Evolutionary conservation across 2,888 invertebrate genomes (phyloP).

Genomic region (Temnothorax rugatulus): DNA sequence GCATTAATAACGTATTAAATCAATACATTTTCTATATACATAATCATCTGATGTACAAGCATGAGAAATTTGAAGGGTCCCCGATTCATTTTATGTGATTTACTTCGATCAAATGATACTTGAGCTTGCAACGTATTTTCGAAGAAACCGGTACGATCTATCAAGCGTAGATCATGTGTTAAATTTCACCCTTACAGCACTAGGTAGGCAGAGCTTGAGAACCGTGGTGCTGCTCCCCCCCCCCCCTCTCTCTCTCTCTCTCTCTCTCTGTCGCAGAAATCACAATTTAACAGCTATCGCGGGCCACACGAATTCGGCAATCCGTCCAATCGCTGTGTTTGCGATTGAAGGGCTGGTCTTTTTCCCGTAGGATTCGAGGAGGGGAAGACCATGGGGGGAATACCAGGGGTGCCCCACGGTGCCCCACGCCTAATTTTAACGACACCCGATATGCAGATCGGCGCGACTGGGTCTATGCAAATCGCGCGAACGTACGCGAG

Average conservation of each 20-base stretch:
- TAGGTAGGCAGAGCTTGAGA: constrained; percentile 57
- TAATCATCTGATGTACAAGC: not conserved
- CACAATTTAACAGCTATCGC: constrained; percentile 70
- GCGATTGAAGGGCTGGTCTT: constrained; percentile 74
- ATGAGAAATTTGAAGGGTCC: not conserved
- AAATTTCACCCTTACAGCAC: constrained; percentile 29
- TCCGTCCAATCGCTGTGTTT: constrained; percentile 75
- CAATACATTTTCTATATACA: not conserved
- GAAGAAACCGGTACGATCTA: constrained; percentile 39
- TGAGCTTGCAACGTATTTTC: constrained; percentile 22
- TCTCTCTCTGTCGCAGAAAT: constrained; percentile 52
- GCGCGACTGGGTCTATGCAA: constrained; percentile 84
- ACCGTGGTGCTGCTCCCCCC: constrained; percentile 25
- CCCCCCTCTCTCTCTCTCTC: not conserved
- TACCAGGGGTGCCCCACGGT: constrained; percentile 71
- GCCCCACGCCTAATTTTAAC: constrained; percentile 83
- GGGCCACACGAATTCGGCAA: constrained; percentile 64
- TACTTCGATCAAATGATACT: not conserved
- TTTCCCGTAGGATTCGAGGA: constrained; percentile 48
- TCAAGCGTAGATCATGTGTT: constrained; percentile 24
- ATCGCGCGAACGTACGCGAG: constrained; percentile 75
- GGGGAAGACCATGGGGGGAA: constrained; percentile 40
- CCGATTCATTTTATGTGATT: not conserved
- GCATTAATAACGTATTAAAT: not conserved
- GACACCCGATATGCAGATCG: constrained; percentile 86